phyloP scores from a whole-genome alignment of 2,888 invertebrate species.

The Azorinus chamasolen region DNA sequence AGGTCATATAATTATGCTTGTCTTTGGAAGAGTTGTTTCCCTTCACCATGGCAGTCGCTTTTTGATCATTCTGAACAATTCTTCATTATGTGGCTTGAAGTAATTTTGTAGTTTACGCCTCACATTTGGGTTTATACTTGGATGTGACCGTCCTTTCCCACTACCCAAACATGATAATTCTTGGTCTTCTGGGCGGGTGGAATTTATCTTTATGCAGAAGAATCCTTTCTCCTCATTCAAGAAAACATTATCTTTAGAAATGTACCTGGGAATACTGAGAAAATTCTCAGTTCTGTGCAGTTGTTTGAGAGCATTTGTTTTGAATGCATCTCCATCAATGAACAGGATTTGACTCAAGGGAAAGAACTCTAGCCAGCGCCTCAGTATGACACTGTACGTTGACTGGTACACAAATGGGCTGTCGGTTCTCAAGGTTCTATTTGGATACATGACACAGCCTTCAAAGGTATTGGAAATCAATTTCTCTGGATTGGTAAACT shows the following conservation, averaged over 20 bases:
- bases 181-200: neutral
- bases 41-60: neutral
- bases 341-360: conserved; percentile 1
- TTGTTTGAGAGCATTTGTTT: neutral
- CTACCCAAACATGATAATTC: neutral
- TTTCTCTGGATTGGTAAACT: neutral
- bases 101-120: neutral
- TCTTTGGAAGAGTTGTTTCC: too few relatives aligned
- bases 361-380: neutral
- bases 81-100: conserved; percentile 1
- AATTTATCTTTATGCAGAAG: neutral
- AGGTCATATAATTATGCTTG: too few relatives aligned
- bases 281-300: neutral
- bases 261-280: neutral
- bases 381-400: neutral
- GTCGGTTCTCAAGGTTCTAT: neutral
- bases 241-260: neutral
- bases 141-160: conserved; percentile 1
- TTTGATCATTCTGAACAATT: neutral
- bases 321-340: neutral
- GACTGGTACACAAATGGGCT: conserved; percentile 4
- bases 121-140: neutral
- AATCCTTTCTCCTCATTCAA: neutral
- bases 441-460: neutral
- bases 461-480: neutral